Base-by-base conservation (phyloP, 1,140 invertebrate species). In the Leptinotarsa undecemlineata region DNA sequence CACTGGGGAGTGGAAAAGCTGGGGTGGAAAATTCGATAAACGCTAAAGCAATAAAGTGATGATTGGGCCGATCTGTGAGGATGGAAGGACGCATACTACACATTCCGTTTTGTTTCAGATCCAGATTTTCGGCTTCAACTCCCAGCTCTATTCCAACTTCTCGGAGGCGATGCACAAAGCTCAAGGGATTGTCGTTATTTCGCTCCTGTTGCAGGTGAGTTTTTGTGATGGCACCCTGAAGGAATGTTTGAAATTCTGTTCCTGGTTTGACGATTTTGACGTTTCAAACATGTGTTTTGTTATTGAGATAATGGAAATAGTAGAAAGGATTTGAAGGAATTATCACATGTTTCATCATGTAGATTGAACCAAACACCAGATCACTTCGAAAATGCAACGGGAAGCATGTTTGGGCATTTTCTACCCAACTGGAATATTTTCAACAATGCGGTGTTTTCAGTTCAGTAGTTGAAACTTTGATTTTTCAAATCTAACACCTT, bases 51-150 rank as follows among this genome's bases (percentile, higher is more conserved):
- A 81, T 81, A 81, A 81, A 80, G 76, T 73, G 77, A 81, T 81
- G 80, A 81, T 81, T 81, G 78, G 76, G 73, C 57, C 73, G 73
- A 78, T 71, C 75, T 74, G 71, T 68, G 77, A 74, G 75, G 74
- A 76, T 75, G 75, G 73, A 76, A 77, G 71, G 69, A 73, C 68
- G 73, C 76, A 79, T 79, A 77, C 78, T 81, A 71, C 75, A 76
- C 74, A 78, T 78, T 76, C 75, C 74, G 63, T 80, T 84, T 88
- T 88, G 84, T 89, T 89, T 73, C 90, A 96, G 95, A 93, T 96
- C 82, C 95, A 96, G 89, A 94, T 96, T 88, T 94, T 95, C 86
- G 94, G 95, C 80, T 97, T 96, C 90, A 97, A 97, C 88, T 95
- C 94, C 73, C 94, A 97, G 85, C 89, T 97, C 71, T 97, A 97